These are phyloP conservation scores for Arvicanthis niloticus DNA, from an alignment of 2,113 vertebrate species.

Conservation along the genomic window DNA sequence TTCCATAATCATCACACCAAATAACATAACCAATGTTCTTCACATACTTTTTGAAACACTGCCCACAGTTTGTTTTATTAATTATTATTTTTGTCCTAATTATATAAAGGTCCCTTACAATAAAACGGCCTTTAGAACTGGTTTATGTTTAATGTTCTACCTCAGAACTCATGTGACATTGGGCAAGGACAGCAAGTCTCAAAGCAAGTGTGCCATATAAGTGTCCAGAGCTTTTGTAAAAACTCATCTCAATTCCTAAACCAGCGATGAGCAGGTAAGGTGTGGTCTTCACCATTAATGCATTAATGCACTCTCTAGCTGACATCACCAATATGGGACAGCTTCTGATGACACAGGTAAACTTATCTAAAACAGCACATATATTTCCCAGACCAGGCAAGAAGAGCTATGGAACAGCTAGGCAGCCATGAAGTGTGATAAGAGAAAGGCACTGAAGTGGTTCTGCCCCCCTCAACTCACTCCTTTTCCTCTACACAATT, in stretches of 20 bases:
- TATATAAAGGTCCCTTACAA: background rate
- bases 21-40: background rate
- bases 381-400: background rate
- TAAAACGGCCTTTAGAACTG: background rate
- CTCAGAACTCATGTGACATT: background rate
- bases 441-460: background rate
- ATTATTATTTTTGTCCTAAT: background rate
- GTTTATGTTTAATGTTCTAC: background rate
- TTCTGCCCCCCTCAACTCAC: rapidly evolving
- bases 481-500: background rate
- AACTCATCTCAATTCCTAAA: background rate
- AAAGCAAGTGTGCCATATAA: background rate
- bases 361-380: background rate
- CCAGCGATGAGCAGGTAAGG: background rate
- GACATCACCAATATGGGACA: background rate
- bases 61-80: background rate
- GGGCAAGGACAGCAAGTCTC: background rate
- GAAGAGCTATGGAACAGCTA: background rate
- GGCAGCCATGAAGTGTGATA: background rate
- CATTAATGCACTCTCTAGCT: background rate
- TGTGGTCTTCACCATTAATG: background rate
- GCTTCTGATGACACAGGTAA: background rate
- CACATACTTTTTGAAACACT: background rate
- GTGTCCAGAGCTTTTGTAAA: background rate
- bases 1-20: background rate